Base-by-base conservation (phyloP, 2,888 invertebrate species). In the Octodonta nipae region DNA sequence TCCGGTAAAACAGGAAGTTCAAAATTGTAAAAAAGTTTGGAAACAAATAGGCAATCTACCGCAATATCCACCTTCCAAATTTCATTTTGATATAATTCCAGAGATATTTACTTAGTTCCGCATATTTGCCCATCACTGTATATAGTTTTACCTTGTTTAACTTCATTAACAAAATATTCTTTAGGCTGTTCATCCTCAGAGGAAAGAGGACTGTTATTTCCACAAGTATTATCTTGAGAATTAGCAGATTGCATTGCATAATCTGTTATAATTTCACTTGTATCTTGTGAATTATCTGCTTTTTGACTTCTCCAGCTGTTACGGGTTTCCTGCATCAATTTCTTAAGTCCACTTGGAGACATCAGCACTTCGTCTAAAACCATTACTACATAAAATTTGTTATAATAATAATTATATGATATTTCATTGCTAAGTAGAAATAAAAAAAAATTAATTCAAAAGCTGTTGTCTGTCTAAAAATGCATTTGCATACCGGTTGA, bases 261-360 rank as follows among this genome's bases (percentile, higher is more conserved):
- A 17, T 45, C 45, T 30, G 22, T 32, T 26, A 30, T 30, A 20
- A 35, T 41, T 13, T 42, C 35, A 6, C 32, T 41, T 1, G 34
- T 33, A 26, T 40, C 39, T 12, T 38, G 13, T 10, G 35, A 36
- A 10, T 33, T 30, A 2, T 22, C 10, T 7, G 36, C 35, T 30
- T 30, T 34, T 7, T 15, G 28, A 5, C 30, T 43, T 32, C 46
- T 44, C 54, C 56, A 58, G 2, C 52, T 44, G 32, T 47, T 45
- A 7, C 55, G 41, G 8, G 55, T 50, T 37, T 61, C 58, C 13
- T 52, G 42, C 7, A 59, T 40, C 30, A 61, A 42, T 10, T 50
- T 49, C 36, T 53, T 51, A 25, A 58, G 44, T 15, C 60, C 41
- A 31, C 51, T 42, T 1, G 55, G 42, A 5, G 58, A 58, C 3